Evolutionary conservation across 2,797 vertebrate species (phyloP), one percentile per base, ranked within the genome.

Genomic region (Danio albolineatus): DNA sequence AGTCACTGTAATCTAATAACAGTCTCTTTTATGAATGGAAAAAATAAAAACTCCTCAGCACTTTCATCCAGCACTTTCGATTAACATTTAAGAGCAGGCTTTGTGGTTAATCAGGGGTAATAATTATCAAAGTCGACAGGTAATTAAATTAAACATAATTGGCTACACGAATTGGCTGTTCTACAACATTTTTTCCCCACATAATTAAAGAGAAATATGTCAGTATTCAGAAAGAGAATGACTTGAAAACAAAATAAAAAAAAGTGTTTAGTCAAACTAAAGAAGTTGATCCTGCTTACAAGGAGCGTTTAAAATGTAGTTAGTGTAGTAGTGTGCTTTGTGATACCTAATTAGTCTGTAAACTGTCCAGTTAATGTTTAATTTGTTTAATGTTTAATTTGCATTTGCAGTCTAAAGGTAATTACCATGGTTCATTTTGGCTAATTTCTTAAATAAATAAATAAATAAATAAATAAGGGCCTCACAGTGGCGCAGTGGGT

Each of bases 61-160:
- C 85, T 86, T 84, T 85, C 83, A 85, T 84, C 76, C 86, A 56
- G 59, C 67, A 17, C 89, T 89, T 90, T 89, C 88, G 83, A 77
- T 88, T 89, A 89, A 85, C 89, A 89, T 92, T 93, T 89, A 91
- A 89, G 88, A 85, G 88, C 87, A 86, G 86, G 81, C 90, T 88
- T 87, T 89, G 88, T 90, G 85, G 92, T 95, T 94, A 94, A 94
- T 94, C 91, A 93, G 91, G 91, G 89, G 91, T 90, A 93, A 94
- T 94, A 94, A 93, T 94, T 93, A 94, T 94, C 91, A 92, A 92
- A 93, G 91, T 92, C 89, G 93, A 94, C 93, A 94, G 93, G 93
- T 94, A 93, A 94, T 95, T 94, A 94, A 94, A 94, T 93, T 92
- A 92, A 94, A 94, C 91, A 92, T 93, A 93, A 94, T 92, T 93